Percentiles rank a stretch among this genome's conserved stretches.
Evolutionary conservation across 1,140 invertebrate genomes (phyloP).

Genomic region (Pseudoatta argentina): DNA sequence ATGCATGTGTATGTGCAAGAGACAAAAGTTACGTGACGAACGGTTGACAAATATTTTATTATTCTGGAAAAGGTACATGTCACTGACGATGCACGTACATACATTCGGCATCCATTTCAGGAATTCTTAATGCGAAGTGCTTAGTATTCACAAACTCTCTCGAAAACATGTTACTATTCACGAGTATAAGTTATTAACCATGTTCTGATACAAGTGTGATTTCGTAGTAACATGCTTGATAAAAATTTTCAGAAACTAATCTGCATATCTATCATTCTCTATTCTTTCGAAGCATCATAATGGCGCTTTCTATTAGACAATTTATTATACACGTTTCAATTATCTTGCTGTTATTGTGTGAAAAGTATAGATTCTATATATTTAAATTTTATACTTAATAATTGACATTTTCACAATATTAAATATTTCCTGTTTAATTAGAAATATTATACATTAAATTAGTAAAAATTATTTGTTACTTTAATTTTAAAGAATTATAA

Average conservation of each 20-base stretch:
- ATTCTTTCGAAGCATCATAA: not conserved
- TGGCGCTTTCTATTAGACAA: not conserved
- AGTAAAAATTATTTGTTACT: not conserved
- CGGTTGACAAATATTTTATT: not conserved
- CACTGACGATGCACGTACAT: constrained; percentile 66
- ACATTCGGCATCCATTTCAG: constrained; percentile 62
- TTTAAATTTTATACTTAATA: not conserved
- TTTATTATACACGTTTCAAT: not conserved
- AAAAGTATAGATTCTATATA: not conserved
- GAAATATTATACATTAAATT: not conserved
- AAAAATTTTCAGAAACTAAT: constrained; percentile 66
- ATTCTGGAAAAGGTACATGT: constrained; percentile 62
- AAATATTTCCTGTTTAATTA: not conserved
- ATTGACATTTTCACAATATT: not conserved
- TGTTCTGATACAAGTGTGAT: constrained; percentile 70
- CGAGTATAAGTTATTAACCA: constrained; percentile 51
- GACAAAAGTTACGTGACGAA: not conserved
- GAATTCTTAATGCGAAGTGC: constrained; percentile 66
- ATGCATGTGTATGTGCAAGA: not conserved
- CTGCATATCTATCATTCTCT: constrained; percentile 5
- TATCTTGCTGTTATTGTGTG: not conserved
- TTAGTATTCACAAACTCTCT: constrained; percentile 65
- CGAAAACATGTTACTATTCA: constrained; percentile 68
- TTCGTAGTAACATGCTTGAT: constrained; percentile 38
- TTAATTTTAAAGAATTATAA: not conserved